Evolutionary conservation across 1,140 invertebrate species (phyloP).

Genomic region (Linepithema humile): DNA sequence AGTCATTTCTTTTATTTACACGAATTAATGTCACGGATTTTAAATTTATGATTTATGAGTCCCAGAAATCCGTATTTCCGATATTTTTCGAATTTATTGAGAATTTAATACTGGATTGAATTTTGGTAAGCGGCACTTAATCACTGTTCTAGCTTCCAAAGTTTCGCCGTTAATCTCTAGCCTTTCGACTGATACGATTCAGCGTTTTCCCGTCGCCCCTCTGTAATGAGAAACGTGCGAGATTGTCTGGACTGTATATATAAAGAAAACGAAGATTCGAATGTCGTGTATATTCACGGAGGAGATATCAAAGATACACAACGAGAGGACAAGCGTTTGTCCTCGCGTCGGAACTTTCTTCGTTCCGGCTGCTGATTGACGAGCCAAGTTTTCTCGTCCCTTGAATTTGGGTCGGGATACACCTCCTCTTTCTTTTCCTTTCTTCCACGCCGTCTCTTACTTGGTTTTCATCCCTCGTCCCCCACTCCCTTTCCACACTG

Average conservation of each 20-base stretch:
- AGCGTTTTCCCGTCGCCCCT: conserved; percentile 18
- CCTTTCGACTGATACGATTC: conserved; percentile 21
- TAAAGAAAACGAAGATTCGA: conserved; percentile 58
- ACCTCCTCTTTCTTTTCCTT: conserved; percentile 59
- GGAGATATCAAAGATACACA: conserved; percentile 78
- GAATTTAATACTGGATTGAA: conserved; percentile 46
- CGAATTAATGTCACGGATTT: neutral
- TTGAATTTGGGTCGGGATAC: conserved; percentile 80
- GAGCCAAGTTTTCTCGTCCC: conserved; percentile 81
- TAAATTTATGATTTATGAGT: conserved; percentile 1
- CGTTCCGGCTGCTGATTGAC: conserved; percentile 80
- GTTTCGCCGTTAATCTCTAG: conserved; percentile 44
- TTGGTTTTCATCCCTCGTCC: conserved; percentile 32
- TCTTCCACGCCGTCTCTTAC: neutral
- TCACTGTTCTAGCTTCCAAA: conserved; percentile 48
- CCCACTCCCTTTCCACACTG: conserved; percentile 49
- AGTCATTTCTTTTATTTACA: neutral
- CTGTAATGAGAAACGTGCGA: conserved; percentile 35
- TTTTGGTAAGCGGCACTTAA: conserved; percentile 38
- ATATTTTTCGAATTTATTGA: conserved; percentile 34
- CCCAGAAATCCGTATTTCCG: neutral
- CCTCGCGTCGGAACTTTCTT: conserved; percentile 80
- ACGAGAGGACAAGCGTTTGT: conserved; percentile 73
- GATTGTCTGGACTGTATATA: conserved; percentile 43
- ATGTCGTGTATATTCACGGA: neutral